Base-by-base conservation (phyloP, 2,797 vertebrate species). In the Parotocinclus haroldoi region DNA sequence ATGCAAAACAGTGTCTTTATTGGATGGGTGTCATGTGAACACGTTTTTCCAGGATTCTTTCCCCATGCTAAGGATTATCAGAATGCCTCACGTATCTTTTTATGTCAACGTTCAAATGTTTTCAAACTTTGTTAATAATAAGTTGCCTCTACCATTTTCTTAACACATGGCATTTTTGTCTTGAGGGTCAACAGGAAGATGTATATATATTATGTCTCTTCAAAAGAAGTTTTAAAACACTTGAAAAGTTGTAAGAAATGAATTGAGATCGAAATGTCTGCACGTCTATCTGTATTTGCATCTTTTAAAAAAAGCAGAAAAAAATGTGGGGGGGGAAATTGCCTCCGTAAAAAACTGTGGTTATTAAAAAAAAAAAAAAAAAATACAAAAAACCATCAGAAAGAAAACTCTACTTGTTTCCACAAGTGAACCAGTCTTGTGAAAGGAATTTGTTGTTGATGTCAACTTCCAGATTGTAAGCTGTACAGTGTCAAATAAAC, bases 401-500 rank as follows among this genome's bases (percentile, higher is more conserved):
- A 85, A 83, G 72, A 86, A 74, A 83, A 86, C 48, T 77, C 53
- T 71, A 53, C 63, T 67, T 87, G 85, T 86, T 85, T 88, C 79
- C 81, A 68, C 84, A 76, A 88, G 88, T 89, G 84, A 87, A 85
- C 83, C 48, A 82, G 88, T 91, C 83, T 89, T 90, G 85, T 84
- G 82, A 89, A 87, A 91, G 86, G 88, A 89, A 85, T 89, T 88
- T 90, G 89, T 92, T 86, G 87, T 92, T 88, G 81, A 88, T 92
- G 90, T 92, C 89, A 90, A 86, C 87, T 91, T 90, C 87, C 88
- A 89, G 87, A 91, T 91, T 91, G 90, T 91, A 88, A 89, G 81
- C 88, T 91, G 90, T 90, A 91, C 90, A 90, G 90, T 92, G 89
- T 91, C 89, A 89, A 92, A 92, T 92, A 92, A 93, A 92, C 87